Base-by-base conservation (phyloP, 1,140 invertebrate genomes). In the Calosoma granatense region DNA sequence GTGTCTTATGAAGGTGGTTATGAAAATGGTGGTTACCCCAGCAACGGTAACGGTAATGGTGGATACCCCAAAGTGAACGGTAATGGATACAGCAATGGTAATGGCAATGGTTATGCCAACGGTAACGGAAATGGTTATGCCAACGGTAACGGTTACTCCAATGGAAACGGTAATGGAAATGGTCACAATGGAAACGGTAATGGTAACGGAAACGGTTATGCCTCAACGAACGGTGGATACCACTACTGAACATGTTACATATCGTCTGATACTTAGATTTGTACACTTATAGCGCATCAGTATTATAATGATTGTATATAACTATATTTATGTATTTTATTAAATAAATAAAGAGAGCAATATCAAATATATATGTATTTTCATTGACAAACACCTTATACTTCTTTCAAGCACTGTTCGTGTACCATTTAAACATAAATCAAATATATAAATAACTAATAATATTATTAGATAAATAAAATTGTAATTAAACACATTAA, bases 1-100 rank as follows among this genome's bases (percentile, higher is more conserved):
- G 85, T 88, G 64, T 78, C 78, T 20, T 83, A 84, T 60, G 81
- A 82, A 65, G 78, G 81, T 53, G 71, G 74, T 1, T 76, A 76
- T 22, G 66, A 66, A 19, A 64, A 61, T 23, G 69, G 67, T 15
- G 70, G 70, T 51, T 71, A 71, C 47, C 9, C 41, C 9, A 47
- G 41, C 41, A 59, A 60, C 54, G 51, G 53, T 23, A 57, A 41
- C 53, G 47, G 39, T 30, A 55, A 26, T 53, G 61, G 63, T 19
- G 55, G 56, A 39, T 63, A 60, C 14, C 57, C 61, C 56, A 63
- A 64, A 20, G 9, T 3, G 3, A 47, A 47, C 17, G 41, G 55
- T 0, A 56, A 59, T 39, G 20, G 22, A 47, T 21, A 56, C 19
- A 59, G 47, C 47, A 39, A 14, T 1, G 53, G 47, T 20, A 61